These are phyloP conservation scores for Corapipo altera DNA, from an alignment of 2,113 vertebrate species.

Conservation along the genomic window DNA sequence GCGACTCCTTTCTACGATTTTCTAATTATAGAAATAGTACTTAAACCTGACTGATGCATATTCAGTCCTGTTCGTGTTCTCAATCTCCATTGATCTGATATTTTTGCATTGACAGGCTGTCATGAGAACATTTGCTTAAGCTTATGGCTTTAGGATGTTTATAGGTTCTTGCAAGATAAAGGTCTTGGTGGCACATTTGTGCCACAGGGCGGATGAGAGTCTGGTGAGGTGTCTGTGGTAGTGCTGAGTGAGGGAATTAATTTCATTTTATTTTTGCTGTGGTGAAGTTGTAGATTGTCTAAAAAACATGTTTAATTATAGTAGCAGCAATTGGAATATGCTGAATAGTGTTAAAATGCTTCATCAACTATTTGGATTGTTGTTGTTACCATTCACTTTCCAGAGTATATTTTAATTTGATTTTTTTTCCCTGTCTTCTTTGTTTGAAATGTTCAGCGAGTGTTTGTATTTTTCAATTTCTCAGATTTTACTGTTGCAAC, in stretches of 20 bases:
- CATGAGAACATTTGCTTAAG: not conserved
- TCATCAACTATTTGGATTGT: not conserved
- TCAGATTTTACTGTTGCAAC: not conserved
- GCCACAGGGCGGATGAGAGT: not conserved
- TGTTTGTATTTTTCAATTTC: conserved; percentile 4
- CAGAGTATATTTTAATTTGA: not conserved
- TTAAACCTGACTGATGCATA: not conserved
- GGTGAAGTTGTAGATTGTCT: not conserved
- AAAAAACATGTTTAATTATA: not conserved
- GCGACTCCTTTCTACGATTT: not conserved
- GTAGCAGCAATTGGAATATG: not conserved
- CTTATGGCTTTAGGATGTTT: not conserved
- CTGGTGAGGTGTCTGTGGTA: not conserved
- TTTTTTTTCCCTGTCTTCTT: not conserved
- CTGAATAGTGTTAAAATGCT: not conserved
- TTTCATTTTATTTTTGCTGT: not conserved
- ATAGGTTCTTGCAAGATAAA: not conserved
- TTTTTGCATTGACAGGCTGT: not conserved
- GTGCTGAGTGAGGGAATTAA: not conserved
- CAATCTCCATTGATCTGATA: not conserved
- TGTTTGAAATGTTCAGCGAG: not conserved
- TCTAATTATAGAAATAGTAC: not conserved
- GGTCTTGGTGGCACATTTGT: rapidly evolving
- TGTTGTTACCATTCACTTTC: not conserved
- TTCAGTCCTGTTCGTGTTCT: not conserved